Conservation (phyloP, 1,140 invertebrate species). For the Ruditapes philippinarum region DNA sequence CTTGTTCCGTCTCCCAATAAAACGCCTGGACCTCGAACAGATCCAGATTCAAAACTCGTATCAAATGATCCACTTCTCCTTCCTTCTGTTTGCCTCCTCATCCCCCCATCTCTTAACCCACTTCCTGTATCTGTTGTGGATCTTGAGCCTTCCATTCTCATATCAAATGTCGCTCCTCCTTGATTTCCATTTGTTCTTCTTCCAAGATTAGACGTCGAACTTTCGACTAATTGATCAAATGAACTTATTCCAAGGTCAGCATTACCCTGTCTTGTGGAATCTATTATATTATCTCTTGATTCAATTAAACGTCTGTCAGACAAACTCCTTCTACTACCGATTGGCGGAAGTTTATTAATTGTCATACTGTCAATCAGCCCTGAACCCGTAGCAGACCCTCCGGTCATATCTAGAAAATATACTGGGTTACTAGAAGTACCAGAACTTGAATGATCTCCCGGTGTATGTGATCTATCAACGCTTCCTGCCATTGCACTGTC, state of each 20-base stretch:
- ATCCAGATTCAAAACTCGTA: neutral
- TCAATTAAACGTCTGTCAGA: neutral
- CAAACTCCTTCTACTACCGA: neutral
- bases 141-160: neutral
- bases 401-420: constrained; percentile 23
- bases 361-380: neutral
- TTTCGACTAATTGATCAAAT: too few species aligned
- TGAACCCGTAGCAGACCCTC: neutral
- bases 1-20: neutral
- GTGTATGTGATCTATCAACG: neutral
- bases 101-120: neutral
- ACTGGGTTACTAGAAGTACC: neutral
- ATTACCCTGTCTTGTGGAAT: too few species aligned
- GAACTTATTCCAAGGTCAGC: too few species aligned
- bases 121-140: neutral
- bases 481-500: neutral
- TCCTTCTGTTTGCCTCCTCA: too few species aligned
- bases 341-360: neutral
- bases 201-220: too few species aligned
- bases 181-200: neutral
- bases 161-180: neutral
- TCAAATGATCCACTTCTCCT: too few species aligned
- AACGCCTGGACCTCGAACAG: neutral
- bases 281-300: neutral
- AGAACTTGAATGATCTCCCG: too few species aligned